Percentiles rank a stretch among this genome's conserved stretches.
phyloP scores from a whole-genome alignment of 2,113 vertebrate species.

The Rhabdornis inornatus region DNA sequence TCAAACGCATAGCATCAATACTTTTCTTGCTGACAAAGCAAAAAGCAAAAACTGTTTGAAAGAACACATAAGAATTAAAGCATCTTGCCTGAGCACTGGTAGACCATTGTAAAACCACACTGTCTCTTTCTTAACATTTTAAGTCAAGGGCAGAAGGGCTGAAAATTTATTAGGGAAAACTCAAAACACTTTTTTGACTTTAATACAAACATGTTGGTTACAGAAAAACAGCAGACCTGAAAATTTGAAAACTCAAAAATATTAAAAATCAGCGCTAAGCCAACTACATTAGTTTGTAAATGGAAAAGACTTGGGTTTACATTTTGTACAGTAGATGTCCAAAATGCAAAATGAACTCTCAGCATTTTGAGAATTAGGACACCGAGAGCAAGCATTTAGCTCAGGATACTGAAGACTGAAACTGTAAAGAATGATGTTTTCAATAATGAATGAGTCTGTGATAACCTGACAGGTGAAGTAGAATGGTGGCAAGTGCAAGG shows the following conservation, averaged over 20 bases:
- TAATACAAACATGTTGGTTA: not conserved
- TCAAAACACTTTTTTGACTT: not conserved
- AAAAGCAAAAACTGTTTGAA: not conserved
- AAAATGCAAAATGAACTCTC: not conserved
- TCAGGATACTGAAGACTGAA: not conserved
- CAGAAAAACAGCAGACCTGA: not conserved
- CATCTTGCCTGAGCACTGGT: not conserved
- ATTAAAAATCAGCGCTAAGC: not conserved
- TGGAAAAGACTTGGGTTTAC: not conserved
- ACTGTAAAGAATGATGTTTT: not conserved
- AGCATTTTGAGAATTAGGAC: not conserved
- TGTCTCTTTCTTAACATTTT: not conserved
- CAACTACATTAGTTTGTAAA: not conserved
- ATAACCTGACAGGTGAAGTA: not conserved
- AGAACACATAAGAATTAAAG: not conserved
- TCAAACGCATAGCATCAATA: not conserved
- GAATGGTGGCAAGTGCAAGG: not conserved
- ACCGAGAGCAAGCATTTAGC: not conserved
- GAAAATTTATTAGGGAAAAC: not conserved
- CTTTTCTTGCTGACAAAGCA: not conserved
- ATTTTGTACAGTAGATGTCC: not conserved
- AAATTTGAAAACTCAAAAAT: not conserved
- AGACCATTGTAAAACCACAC: not conserved
- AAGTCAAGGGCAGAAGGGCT: not conserved
- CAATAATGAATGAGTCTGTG: not conserved